These are phyloP conservation scores for Isurus oxyrinchus DNA, from an alignment of 2,113 vertebrate genomes.

Conservation along the genomic window DNA sequence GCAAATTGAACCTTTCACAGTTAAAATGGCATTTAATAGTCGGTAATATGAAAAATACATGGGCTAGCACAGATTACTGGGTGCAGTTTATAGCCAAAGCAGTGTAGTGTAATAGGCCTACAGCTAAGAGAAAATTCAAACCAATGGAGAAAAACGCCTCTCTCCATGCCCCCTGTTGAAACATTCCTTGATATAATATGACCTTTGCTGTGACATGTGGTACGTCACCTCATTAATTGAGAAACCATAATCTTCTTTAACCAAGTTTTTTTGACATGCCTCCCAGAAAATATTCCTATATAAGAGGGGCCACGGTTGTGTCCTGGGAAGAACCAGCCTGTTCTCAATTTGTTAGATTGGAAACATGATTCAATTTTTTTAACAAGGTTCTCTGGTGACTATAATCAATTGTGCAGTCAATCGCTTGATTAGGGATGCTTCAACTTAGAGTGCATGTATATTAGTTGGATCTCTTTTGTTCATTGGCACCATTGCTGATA, in stretches of 20 bases:
- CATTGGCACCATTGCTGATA: background rate
- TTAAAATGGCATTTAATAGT: conserved; percentile 6
- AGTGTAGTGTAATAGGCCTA: background rate
- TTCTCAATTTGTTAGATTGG: conserved; percentile 28
- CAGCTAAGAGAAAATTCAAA: background rate
- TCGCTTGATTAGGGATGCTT: background rate
- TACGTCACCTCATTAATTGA: conserved; percentile 8
- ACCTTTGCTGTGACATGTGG: background rate
- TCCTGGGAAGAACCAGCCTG: background rate
- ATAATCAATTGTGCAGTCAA: conserved; percentile 12
- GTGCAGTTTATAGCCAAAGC: background rate
- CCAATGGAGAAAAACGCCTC: background rate
- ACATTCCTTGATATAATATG: background rate
- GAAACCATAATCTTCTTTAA: background rate
- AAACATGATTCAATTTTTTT: background rate
- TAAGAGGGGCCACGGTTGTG: background rate
- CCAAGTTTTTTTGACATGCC: background rate
- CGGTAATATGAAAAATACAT: conserved; percentile 14
- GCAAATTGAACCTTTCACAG: background rate
- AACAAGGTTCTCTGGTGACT: background rate
- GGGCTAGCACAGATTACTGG: background rate
- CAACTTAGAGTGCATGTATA: background rate
- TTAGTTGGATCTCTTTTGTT: background rate
- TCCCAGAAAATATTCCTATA: background rate
- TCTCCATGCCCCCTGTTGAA: background rate